phyloP scores from a whole-genome alignment of 2,113 vertebrate species.

The Lepus europaeus region DNA sequence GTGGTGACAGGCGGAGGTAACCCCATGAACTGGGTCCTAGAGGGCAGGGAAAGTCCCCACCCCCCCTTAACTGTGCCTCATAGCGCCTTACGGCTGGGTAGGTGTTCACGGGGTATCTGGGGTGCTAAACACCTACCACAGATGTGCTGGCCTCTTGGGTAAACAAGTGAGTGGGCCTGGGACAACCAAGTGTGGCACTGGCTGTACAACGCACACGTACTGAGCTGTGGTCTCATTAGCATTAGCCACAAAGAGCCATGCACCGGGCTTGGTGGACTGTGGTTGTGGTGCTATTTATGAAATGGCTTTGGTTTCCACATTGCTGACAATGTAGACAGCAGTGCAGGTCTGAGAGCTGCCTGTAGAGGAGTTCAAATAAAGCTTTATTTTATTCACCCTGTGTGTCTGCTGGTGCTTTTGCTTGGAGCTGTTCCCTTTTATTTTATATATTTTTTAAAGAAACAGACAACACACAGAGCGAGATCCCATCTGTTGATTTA shows the following conservation, averaged over 20 bases:
- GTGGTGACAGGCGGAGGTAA: background rate
- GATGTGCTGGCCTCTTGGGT: background rate
- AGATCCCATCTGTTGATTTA: no score
- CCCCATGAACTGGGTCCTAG: background rate
- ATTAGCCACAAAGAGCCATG: background rate
- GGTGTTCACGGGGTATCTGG: background rate
- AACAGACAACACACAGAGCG: no score
- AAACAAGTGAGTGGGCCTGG: background rate
- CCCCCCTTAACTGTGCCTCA: background rate
- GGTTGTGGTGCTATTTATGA: background rate
- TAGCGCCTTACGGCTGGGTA: background rate
- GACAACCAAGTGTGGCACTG: background rate
- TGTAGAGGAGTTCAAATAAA: conserved; percentile 64
- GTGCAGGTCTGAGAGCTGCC: background rate
- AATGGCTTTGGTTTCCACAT: conserved; percentile 15
- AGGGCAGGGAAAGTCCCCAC: background rate
- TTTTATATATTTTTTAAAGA: background rate
- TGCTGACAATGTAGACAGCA: background rate
- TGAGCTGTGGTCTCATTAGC: background rate
- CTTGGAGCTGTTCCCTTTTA: background rate
- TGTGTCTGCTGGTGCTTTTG: background rate
- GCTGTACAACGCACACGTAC: background rate
- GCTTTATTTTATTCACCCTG: conserved; percentile 68
- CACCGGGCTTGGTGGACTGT: background rate
- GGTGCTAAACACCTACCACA: background rate